These are phyloP conservation scores for Escarpia spicata DNA, from an alignment of 2,888 invertebrate genomes.

Conservation along the genomic window DNA sequence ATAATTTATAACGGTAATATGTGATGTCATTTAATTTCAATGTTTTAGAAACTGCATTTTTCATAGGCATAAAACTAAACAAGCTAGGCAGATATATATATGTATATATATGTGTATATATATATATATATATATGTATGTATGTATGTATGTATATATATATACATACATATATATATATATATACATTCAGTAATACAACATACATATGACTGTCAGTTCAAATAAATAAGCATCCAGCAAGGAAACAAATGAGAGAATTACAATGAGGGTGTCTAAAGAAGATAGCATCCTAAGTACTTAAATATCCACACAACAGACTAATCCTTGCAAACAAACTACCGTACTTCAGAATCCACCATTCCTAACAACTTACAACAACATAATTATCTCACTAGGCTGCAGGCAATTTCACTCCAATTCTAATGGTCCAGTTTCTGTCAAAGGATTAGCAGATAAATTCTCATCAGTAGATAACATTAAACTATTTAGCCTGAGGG, in stretches of 20 bases:
- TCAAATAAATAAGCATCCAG: neutral
- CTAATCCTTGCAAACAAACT: neutral
- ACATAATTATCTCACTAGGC: neutral
- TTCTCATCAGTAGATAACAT: neutral
- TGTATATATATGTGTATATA: too few species aligned
- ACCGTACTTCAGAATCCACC: neutral
- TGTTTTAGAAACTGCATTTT: too few species aligned
- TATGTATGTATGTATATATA: too few species aligned
- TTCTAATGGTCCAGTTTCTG: neutral
- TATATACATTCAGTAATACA: neutral
- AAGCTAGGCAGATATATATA: too few species aligned
- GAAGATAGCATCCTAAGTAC: neutral
- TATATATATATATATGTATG: too few species aligned
- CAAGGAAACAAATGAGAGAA: neutral
- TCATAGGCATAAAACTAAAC: too few species aligned
- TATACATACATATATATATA: too few species aligned
- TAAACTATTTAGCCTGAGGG: neutral
- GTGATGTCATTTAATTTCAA: too few species aligned
- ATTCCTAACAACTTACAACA: conserved; percentile 16
- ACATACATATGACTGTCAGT: neutral
- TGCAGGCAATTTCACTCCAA: neutral
- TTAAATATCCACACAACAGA: neutral
- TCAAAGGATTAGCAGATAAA: neutral
- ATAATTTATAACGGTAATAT: neutral
- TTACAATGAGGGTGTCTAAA: neutral